Conservation (phyloP, 2,113 vertebrate species). For the Cromileptes altivelis region DNA sequence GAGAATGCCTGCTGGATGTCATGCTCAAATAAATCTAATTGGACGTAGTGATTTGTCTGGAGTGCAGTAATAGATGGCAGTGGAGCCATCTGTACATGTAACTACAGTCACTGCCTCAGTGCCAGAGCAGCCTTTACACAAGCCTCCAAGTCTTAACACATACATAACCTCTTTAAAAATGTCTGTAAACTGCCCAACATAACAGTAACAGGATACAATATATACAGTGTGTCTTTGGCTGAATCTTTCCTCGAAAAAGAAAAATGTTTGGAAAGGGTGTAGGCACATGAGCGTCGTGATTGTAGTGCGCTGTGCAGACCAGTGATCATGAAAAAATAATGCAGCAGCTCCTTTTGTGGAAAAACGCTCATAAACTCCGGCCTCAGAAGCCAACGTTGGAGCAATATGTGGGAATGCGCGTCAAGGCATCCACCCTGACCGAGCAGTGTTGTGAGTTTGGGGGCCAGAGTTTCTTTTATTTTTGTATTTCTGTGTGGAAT, state of each 20-base stretch:
- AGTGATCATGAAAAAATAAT: slow-evolving; percentile 34
- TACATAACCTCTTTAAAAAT: not conserved
- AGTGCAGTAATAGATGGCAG: slow-evolving; percentile 47
- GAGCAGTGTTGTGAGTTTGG: not conserved
- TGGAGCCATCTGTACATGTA: slow-evolving; percentile 39
- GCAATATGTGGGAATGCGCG: not conserved
- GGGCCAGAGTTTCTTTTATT: not conserved
- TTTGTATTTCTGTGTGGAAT: slow-evolving; percentile 4
- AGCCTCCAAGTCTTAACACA: slow-evolving; percentile 3
- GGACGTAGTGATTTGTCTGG: slow-evolving; percentile 54
- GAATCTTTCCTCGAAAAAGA: not conserved
- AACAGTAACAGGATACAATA: not conserved
- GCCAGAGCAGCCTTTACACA: not conserved
- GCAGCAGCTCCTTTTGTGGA: slow-evolving; percentile 15
- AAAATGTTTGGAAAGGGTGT: not conserved
- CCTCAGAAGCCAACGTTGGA: slow-evolving; percentile 6
- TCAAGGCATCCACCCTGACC: not conserved
- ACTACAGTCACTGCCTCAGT: slow-evolving; percentile 13
- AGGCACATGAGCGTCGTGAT: not conserved
- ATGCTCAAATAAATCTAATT: slow-evolving; percentile 66
- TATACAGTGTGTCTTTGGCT: not conserved
- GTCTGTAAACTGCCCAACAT: not conserved
- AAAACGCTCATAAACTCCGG: slow-evolving; percentile 8
- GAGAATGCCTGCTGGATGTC: slow-evolving; percentile 57
- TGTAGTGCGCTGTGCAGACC: not conserved